Conservation (phyloP, 1,140 invertebrate genomes). For the Meteorus sp. region DNA sequence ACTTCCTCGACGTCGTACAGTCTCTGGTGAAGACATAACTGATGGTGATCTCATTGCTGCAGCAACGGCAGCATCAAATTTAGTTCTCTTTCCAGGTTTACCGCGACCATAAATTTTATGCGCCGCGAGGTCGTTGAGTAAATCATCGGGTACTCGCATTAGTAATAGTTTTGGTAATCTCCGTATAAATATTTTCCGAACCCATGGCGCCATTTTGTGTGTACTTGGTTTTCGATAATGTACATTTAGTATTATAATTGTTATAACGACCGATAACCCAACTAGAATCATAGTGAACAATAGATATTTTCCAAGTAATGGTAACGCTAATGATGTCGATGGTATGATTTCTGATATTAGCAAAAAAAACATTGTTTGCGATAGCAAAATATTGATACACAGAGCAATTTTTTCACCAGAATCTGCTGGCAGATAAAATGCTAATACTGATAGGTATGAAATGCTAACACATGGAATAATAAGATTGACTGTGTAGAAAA, state of each 20-base stretch:
- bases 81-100: conserved; percentile 64
- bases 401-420: conserved; percentile 98
- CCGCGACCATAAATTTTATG: conserved; percentile 71
- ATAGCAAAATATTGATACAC: conserved; percentile 97
- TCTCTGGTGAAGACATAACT: conserved; percentile 74
- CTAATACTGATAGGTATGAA: conserved; percentile 86
- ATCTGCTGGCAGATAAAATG: conserved; percentile 98
- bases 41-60: conserved; percentile 70
- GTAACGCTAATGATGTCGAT: conserved; percentile 94
- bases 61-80: conserved; percentile 68
- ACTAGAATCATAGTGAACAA: conserved; percentile 99
- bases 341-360: conserved; percentile 98
- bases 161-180: conserved; percentile 79
- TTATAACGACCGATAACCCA: conserved; percentile 93
- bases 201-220: conserved; percentile 94
- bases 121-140: conserved; percentile 75
- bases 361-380: conserved; percentile 99
- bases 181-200: conserved; percentile 85
- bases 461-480: conserved; percentile 94
- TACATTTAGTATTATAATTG: conserved; percentile 97
- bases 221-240: conserved; percentile 98
- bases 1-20: conserved; percentile 61
- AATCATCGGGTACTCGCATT: conserved; percentile 83
- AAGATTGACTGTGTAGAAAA: conserved; percentile 96
- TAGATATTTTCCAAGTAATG: conserved; percentile 96